Conservation (phyloP, 2,888 invertebrate genomes). For the Mycogona germanica region DNA sequence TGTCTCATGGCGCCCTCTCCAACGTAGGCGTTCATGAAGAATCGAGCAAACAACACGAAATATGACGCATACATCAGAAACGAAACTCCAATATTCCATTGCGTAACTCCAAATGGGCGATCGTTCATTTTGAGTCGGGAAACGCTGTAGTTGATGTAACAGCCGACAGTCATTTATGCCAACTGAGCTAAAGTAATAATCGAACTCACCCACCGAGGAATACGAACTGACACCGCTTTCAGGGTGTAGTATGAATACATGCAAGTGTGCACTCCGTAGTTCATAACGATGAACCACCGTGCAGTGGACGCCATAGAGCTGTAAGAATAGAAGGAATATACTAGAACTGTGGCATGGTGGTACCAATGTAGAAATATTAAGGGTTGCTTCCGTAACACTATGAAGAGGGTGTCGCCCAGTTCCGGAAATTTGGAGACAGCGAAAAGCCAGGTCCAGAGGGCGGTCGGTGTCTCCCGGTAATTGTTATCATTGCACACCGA, state of each 20-base stretch:
- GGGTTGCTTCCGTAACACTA: constrained; percentile 27
- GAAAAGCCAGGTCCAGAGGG: constrained; percentile 39
- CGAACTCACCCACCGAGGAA: constrained; percentile 35
- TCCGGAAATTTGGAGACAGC: constrained; percentile 34
- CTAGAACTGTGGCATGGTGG: constrained; percentile 21
- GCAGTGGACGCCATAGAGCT: constrained; percentile 27
- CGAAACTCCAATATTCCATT: constrained; percentile 22
- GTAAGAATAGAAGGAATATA: constrained; percentile 26
- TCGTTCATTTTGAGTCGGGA: constrained; percentile 22
- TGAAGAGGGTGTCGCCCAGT: constrained; percentile 30
- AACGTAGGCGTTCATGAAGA: constrained; percentile 34
- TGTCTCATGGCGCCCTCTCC: too few species aligned
- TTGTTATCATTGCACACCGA: not conserved
- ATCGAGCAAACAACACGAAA: constrained; percentile 33
- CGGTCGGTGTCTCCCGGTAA: too few species aligned
- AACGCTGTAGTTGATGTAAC: constrained; percentile 31
- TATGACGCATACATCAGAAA: constrained; percentile 32
- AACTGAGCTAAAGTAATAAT: constrained; percentile 37
- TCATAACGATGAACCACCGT: constrained; percentile 30
- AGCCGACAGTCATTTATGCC: constrained; percentile 38
- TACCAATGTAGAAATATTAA: constrained; percentile 14
- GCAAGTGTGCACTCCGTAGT: constrained; percentile 29
- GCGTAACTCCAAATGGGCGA: constrained; percentile 22
- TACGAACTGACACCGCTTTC: constrained; percentile 25
- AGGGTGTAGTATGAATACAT: constrained; percentile 30